Base-by-base conservation (phyloP, 2,113 vertebrate genomes). In the Cavia porcellus region DNA sequence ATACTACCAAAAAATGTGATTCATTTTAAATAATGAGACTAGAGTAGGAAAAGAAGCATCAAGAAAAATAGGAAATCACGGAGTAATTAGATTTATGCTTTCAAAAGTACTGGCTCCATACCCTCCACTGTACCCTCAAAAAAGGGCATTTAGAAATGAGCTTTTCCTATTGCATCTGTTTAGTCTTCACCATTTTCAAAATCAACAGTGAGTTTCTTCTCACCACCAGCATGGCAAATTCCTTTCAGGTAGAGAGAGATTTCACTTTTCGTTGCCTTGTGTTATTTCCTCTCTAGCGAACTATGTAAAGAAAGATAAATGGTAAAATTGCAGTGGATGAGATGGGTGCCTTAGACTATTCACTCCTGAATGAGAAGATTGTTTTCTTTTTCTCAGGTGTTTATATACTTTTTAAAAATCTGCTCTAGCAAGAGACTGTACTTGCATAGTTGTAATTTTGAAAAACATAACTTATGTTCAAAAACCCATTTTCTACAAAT, bases 201-300 rank as follows among this genome's bases (percentile, higher is more conserved):
- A 95, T 90, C 96, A 89, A 96, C 82, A 92, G 81, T 77, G 50
- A 84, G 47, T 90, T 97, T 98, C 95, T 97, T 98, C 96, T 96
- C 93, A 57, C 68, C 64, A 82, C 64, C 86, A 57, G 62, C 97
- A 38, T 35, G 79, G 35, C 81, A 93, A 89, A 84, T 81, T 83
- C 25, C 75, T 98, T 96, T 96, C 42, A 93, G 83, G 74, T 32
- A 68, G 87, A 96, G 92, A 89, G n/a, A 95, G 55, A 96, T 95
- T 97, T 97, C 97, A 72, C 88, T 81, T 98, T 97, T 98, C 90
- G 38, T 64, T 98, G 81, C 62, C 89, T 15, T 12, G 1, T 96
- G 70, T 90, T 96, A 97, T 96, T 98, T 95, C 13, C 68, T 50
- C 59, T 94, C 61, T 89, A 11, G 97, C 96, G 94, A 98, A 91